Base-by-base conservation (phyloP, 1,140 invertebrate genomes). In the Sinella curviseta region DNA sequence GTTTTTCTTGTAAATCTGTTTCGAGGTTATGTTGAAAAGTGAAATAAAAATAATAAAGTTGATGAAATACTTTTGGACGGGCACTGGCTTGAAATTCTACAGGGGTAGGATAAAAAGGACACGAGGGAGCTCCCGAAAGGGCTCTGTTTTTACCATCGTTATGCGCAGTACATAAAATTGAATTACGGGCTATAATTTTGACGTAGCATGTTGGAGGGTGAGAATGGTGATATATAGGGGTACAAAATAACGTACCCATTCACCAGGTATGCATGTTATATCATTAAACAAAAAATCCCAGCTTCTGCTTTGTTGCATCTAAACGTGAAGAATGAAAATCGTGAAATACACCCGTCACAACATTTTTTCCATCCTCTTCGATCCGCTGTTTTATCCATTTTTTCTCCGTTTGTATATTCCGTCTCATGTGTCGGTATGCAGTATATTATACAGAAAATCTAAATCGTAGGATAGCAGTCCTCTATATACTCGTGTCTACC, bases 341-440 rank as follows among this genome's bases (percentile, higher is more conserved):
- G 17, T n/a, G 73, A 77, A 81, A 78, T 76, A 76, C 20, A 76
- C 70, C 34, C 70, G 57, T 81, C 80, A 81, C 77, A 81, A 81
- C 80, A 78, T 81, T 67, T 80, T 80, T 81, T 31, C 33, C 34
- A 28, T 78, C 55, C 26, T 54, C 8, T 31, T 30, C 28, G 33
- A 39, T 55, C 57, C 55, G 34, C 31, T 78, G 39, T 48, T 48
- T 48, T 20, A 48, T 48, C 39, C 39, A 48, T 48, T 48, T 48
- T 48, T 48, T 48, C 20, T 48, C 39, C n/a, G n/a, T n/a, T n/a
- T n/a, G n/a, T n/a, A n/a, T n/a, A n/a, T n/a, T n/a, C n/a, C n/a
- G n/a, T n/a, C 76, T 34, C 65, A 57, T 77, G 16, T 76, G 75
- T 20, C 16, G 8, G 39, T 48, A 48, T 48, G 20, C 8, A 12